These are phyloP conservation scores for Drosophila baimaii DNA, from an alignment of 1,140 invertebrate species.

Conservation along the genomic window DNA sequence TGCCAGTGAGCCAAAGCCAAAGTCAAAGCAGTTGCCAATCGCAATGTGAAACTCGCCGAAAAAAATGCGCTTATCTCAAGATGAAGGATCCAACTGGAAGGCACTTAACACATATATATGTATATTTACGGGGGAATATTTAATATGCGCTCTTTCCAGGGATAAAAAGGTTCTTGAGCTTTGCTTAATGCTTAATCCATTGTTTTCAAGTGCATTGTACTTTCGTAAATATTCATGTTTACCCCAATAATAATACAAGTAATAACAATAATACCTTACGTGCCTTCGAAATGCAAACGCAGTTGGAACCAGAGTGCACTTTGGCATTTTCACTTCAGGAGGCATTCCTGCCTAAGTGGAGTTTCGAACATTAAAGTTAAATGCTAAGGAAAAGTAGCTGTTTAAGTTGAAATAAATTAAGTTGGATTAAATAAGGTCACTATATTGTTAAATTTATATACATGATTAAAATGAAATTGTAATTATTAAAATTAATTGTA, in stretches of 20 bases:
- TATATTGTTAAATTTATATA: background rate
- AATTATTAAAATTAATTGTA: too few relatives aligned
- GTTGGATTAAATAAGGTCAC: too few relatives aligned
- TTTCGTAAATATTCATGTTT: conserved; percentile 51
- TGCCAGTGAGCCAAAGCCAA: conserved; percentile 16
- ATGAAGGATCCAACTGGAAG: conserved; percentile 6
- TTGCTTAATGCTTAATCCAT: conserved; percentile 16
- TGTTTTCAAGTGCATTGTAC: conserved; percentile 19
- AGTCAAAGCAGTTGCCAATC: conserved; percentile 49
- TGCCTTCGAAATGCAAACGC: conserved; percentile 29
- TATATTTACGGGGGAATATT: conserved; percentile 40
- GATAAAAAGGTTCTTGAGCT: conserved; percentile 22
- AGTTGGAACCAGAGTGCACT: conserved; percentile 35
- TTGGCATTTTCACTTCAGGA: conserved; percentile 1
- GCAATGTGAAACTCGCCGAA: conserved; percentile 45
- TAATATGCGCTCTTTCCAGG: conserved; percentile 33
- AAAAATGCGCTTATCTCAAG: conserved; percentile 36
- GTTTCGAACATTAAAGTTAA: background rate
- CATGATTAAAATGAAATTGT: too few relatives aligned
- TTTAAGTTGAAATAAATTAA: background rate
- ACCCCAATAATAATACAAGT: conserved; percentile 26
- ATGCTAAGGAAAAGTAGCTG: background rate
- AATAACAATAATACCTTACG: conserved; percentile 12
- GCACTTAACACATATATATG: conserved; percentile 30
- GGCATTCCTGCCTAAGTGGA: background rate